A percentile compares a stretch with the other conserved stretches of the same genome.
Conservation (phyloP, 2,888 invertebrate species). For the Pyralis farinalis region DNA sequence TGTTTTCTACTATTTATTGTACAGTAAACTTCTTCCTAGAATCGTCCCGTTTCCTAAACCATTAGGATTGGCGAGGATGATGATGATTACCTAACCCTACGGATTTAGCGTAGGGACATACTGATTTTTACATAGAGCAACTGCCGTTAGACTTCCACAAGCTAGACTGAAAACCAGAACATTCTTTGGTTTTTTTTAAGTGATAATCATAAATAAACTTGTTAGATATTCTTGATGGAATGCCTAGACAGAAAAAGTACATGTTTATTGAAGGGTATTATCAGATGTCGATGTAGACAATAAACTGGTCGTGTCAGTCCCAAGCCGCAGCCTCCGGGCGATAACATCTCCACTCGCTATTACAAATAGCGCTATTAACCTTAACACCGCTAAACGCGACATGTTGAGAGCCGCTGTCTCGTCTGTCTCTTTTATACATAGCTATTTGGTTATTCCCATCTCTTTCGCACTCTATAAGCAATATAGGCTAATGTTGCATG, state of each 20-base stretch:
- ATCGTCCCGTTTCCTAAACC: too few relatives aligned
- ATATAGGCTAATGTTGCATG: constrained; percentile 29
- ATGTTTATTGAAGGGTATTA: constrained; percentile 24
- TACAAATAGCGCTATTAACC: constrained; percentile 75
- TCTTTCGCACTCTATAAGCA: constrained; percentile 31
- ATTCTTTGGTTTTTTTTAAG: too few relatives aligned
- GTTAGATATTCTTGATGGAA: constrained; percentile 1
- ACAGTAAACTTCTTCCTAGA: too few relatives aligned
- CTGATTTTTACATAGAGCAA: too few relatives aligned
- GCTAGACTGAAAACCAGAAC: too few relatives aligned
- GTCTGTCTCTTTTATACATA: constrained; percentile 21
- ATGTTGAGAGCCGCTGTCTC: constrained; percentile 44
- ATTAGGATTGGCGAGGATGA: too few relatives aligned
- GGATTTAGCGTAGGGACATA: too few relatives aligned
- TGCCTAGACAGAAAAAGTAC: constrained; percentile 10
- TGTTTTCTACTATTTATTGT: too few relatives aligned
- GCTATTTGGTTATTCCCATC: constrained; percentile 16
- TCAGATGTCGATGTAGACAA: constrained; percentile 41
- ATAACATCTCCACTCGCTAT: constrained; percentile 60
- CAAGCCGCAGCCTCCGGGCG: constrained; percentile 41
- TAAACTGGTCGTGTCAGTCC: constrained; percentile 42
- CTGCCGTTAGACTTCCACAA: too few relatives aligned
- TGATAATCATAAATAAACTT: too few relatives aligned
- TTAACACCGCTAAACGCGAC: constrained; percentile 62
- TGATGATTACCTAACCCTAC: too few relatives aligned